A percentile compares a stretch with the other conserved stretches of the same genome.
phyloP scores from a whole-genome alignment of 2,113 vertebrate genomes.

The Sporophila hypoxantha region DNA sequence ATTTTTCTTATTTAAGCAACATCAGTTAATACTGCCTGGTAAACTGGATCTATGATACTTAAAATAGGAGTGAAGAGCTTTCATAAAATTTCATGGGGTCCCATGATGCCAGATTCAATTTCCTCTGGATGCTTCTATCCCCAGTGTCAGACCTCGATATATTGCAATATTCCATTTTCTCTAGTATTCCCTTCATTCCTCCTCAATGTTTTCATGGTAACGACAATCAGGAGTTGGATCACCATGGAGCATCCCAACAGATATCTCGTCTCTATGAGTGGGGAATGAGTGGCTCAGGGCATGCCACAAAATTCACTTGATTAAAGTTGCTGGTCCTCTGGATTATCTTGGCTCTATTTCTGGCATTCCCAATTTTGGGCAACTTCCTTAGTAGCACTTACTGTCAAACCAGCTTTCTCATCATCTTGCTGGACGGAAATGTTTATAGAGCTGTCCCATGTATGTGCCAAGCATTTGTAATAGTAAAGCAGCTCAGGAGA shows the following conservation, averaged over 20 bases:
- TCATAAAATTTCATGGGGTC: not conserved
- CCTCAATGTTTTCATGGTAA: not conserved
- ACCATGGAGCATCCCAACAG: not conserved
- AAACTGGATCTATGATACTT: not conserved
- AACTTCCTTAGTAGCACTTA: not conserved
- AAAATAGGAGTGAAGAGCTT: not conserved
- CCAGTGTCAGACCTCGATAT: not conserved
- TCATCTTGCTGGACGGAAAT: not conserved
- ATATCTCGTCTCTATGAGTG: rapidly evolving
- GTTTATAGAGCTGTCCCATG: not conserved
- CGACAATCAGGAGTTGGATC: not conserved
- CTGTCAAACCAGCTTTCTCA: not conserved
- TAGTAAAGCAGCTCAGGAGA: not conserved
- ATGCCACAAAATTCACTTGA: not conserved
- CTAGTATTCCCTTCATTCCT: not conserved
- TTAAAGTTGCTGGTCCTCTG: not conserved
- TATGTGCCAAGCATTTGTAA: not conserved
- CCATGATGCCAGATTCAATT: not conserved
- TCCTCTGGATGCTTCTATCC: not conserved
- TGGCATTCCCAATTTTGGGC: not conserved
- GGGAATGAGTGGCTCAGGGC: not conserved
- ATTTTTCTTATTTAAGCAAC: not conserved
- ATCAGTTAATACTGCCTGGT: not conserved
- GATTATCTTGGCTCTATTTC: not conserved
- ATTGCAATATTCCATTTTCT: not conserved